phyloP scores from a whole-genome alignment of 2,888 invertebrate genomes.

The Hybos culiciformis region DNA sequence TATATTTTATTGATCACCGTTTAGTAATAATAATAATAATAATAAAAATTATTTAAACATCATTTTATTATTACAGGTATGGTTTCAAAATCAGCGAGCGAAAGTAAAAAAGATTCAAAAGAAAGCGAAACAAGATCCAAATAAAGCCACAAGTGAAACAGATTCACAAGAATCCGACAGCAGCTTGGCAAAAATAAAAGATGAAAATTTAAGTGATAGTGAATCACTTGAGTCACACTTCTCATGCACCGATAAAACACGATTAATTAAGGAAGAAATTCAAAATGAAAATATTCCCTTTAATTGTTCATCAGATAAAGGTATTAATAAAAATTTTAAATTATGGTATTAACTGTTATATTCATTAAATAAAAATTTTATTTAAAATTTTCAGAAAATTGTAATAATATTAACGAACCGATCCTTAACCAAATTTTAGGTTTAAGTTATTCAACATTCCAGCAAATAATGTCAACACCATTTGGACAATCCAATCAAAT shows the following conservation, averaged over 20 bases:
- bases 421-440: slow-evolving; percentile 34
- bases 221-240: slow-evolving; percentile 32
- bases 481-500: slow-evolving; percentile 33
- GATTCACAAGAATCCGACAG: slow-evolving; percentile 40
- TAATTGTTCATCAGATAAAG: slow-evolving; percentile 33
- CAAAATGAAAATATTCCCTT: slow-evolving; percentile 28
- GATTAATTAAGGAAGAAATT: slow-evolving; percentile 30
- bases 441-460: slow-evolving; percentile 34
- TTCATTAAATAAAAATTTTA: neutral
- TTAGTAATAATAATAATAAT: too few species aligned
- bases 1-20: neutral
- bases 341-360: neutral
- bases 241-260: slow-evolving; percentile 21
- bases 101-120: slow-evolving; percentile 54
- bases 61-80: slow-evolving; percentile 37
- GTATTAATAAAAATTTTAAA: slow-evolving; percentile 15
- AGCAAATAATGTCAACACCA: slow-evolving; percentile 35
- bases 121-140: slow-evolving; percentile 42
- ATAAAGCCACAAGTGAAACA: slow-evolving; percentile 31
- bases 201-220: slow-evolving; percentile 46
- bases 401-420: slow-evolving; percentile 34
- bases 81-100: slow-evolving; percentile 52
- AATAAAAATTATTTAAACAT: too few species aligned
- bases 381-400: slow-evolving; percentile 24
- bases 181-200: slow-evolving; percentile 42